Percentiles rank a stretch among this genome's conserved stretches.
Evolutionary conservation across 2,797 vertebrate genomes (phyloP).

Genomic region (Echeneis naucrates): DNA sequence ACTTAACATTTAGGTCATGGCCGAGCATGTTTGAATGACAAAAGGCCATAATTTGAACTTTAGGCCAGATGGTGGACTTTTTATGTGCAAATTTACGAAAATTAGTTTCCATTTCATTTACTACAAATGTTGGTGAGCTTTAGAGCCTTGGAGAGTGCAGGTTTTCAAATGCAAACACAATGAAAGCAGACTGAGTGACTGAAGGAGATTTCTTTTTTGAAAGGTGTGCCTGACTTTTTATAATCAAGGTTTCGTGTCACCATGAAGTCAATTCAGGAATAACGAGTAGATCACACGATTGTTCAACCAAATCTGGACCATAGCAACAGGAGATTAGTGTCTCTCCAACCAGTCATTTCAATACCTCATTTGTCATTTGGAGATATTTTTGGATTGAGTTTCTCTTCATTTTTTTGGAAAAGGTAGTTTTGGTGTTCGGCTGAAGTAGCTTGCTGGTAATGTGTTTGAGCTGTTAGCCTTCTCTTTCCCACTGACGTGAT

Average conservation of each 20-base stretch:
- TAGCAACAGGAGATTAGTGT: neutral
- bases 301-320: neutral
- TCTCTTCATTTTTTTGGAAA: too few relatives aligned
- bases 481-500: neutral
- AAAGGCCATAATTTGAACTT: neutral
- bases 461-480: conserved; percentile 13
- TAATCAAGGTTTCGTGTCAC: neutral
- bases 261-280: too few relatives aligned
- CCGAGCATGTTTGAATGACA: conserved; percentile 4
- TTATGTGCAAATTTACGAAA: neutral
- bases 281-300: neutral
- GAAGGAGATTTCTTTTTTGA: too few relatives aligned
- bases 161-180: conserved; percentile 3
- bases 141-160: neutral
- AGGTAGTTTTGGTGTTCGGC: neutral
- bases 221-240: neutral
- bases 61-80: conserved; percentile 8
- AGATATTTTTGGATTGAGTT: too few relatives aligned
- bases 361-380: neutral
- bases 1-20: neutral
- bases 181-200: neutral
- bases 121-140: neutral
- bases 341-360: neutral
- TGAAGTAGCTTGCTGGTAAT: neutral
- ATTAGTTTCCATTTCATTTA: neutral